Evolutionary conservation across 2,113 vertebrate genomes (phyloP), one percentile per base, ranked within the genome.

Genomic region (Merops nubicus): DNA sequence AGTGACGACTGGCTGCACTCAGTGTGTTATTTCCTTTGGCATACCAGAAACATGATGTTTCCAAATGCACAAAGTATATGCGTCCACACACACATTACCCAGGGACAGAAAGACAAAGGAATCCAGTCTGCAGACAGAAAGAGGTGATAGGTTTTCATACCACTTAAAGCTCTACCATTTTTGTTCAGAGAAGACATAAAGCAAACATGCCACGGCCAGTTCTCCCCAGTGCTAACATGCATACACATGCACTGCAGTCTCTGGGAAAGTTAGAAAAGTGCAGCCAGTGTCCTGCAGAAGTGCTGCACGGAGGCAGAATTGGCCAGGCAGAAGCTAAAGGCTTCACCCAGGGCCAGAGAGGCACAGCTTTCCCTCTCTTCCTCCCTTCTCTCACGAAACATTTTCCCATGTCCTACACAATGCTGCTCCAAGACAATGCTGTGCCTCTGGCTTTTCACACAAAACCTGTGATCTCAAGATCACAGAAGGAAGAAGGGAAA

Each of bases 321-420:
- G 59, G 6, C 15, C 48, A 57, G 29, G 34, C 25, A 79, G 48
- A 63, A 64, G 38, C 5, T 42, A 29, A 64, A 63, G 29, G 4
- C 17, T 91, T 67, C 47, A 29, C 26, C 3, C n/a, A 25, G 56
- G 31, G 23, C 6, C 21, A 72, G 38, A 63, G 12, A 12, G 12
- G 6, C 6, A 19, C 0, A 3, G 15, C 15, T n/a, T 40, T 34
- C 21, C 2, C 1, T 18, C 23, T 5, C 7, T 68, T 3, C 13
- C 28, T 56, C 12, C 5, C 23, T 76, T 6, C 4, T 43, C 1
- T 0, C 8, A 28, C 50, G 48, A 72, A 56, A 9, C 33, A 11
- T 69, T 90, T 88, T 64, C 21, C 23, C 14, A 81, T 7, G 38
- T 2, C 6, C 4, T 29, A 20, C 7, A 14, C 2, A 65, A 16